Evolutionary conservation across 1,140 invertebrate genomes (phyloP), one percentile per base, ranked within the genome.

Genomic region (Brevipalpus yothersi): DNA sequence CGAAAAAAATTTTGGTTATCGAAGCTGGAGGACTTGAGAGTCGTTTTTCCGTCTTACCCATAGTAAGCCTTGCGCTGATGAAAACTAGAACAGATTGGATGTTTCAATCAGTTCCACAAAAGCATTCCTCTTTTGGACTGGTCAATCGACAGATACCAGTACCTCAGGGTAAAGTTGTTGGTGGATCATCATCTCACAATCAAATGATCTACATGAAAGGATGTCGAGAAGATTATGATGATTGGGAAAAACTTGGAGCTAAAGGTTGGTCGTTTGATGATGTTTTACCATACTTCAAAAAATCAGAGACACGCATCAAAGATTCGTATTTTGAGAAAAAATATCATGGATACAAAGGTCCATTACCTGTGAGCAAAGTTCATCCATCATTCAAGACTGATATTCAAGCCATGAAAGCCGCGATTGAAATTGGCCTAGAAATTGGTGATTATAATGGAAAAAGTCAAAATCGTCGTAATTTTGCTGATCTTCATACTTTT

Each of bases 141-240:
- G 47, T 56, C 4, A 39, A 69, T 80, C 80, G 58, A 80, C 79
- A 4, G 77, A 80, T 15, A 31, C 23, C n/a, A 17, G n/a, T 51
- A 12, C 61, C 61, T 31, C 60, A 61, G 12, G 66, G 64, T 40
- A 53, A 56, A 57, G 62, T 59, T 39, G 21, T 72, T 63, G 77
- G 76, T n/a, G 91, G 91, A 15, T 84, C 84, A 43, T 89, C 84
- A 53, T 86, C 90, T 0, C 76, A 94, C 1, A 95, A 95, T 70
- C 86, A 86, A 1, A 91, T 92, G 87, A 79, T 92, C 13, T 94
- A 95, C 72, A 82, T 91, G 0, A 77, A 91, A 53, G 93, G 91
- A 0, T 91, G 95, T 68, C 80, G 80, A 60, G 79, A 78, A 59
- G 93, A 97, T 69, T 97, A 95, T 69, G 86, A 96, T 66, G 74